Evolutionary conservation across 2,888 invertebrate species (phyloP).

Genomic region (Helobdella robusta): DNA sequence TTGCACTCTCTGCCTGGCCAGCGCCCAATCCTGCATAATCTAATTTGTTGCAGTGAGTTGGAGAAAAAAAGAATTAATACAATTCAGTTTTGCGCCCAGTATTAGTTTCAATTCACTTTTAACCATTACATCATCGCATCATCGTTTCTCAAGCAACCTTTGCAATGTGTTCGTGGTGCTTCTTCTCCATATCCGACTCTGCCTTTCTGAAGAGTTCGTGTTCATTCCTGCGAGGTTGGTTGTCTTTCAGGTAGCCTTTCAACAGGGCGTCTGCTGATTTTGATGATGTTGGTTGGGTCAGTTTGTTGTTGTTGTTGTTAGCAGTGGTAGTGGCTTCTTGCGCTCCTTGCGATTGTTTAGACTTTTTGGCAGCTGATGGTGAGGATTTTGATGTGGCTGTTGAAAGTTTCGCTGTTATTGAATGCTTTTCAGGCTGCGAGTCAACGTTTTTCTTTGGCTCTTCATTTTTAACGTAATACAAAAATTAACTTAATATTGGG

Average conservation of each 20-base stretch:
- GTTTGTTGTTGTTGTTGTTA: conserved; percentile 10
- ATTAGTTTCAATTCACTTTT: too few relatives aligned
- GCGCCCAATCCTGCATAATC: conserved; percentile 99
- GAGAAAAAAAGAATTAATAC: neutral
- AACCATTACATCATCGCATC: neutral
- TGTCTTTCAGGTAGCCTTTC: too few relatives aligned
- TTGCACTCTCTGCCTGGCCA: conserved; percentile 79
- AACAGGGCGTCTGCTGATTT: too few relatives aligned
- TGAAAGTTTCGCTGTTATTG: neutral
- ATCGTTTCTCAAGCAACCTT: conserved; percentile 52
- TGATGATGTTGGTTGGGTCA: too few relatives aligned
- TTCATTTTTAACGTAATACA: neutral
- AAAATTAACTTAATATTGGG: neutral
- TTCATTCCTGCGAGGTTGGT: conserved; percentile 60
- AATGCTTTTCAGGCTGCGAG: neutral
- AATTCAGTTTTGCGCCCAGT: too few relatives aligned
- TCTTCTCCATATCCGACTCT: conserved; percentile 81
- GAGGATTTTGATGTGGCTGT: conserved; percentile 2
- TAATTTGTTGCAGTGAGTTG: conserved; percentile 39
- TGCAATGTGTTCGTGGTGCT: conserved; percentile 79
- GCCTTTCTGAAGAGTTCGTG: conserved; percentile 89
- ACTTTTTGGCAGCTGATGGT: neutral
- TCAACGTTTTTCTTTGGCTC: neutral
- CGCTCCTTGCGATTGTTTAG: too few relatives aligned
- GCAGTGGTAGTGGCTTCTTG: too few relatives aligned